A percentile compares a stretch with the other conserved stretches of the same genome.
These are phyloP conservation scores for Melopsittacus undulatus DNA, from an alignment of 2,797 vertebrate species.

Conservation along the genomic window DNA sequence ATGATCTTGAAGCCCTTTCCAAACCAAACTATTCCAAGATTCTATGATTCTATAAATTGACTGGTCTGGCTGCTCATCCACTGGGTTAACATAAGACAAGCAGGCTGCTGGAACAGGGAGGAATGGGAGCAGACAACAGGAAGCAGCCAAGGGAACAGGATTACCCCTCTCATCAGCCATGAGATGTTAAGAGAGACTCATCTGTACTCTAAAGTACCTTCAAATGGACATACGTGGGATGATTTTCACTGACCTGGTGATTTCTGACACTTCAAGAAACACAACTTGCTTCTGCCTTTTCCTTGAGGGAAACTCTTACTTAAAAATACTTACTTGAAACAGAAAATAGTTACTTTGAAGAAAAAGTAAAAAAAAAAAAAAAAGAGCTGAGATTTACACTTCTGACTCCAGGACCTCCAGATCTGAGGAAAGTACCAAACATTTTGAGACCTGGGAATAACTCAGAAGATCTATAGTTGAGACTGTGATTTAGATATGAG, in stretches of 20 bases:
- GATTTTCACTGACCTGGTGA: neutral
- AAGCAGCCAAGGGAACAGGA: neutral
- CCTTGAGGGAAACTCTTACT: neutral
- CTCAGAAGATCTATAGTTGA: neutral
- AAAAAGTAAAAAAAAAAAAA: neutral
- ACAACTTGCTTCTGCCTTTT: neutral
- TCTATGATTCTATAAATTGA: neutral
- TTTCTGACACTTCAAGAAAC: neutral
- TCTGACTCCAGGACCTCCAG: neutral
- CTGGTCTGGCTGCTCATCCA: neutral
- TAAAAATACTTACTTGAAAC: neutral
- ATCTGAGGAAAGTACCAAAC: conserved; percentile 30
- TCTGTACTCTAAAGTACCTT: neutral
- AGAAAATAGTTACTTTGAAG: neutral
- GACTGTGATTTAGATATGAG: conserved; percentile 21
- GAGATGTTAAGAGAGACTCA: neutral
- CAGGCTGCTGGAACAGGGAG: neutral
- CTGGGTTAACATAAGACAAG: neutral
- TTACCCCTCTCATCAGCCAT: neutral
- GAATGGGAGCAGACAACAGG: neutral
- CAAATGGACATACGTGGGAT: neutral
- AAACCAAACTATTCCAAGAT: neutral
- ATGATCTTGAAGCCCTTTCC: neutral
- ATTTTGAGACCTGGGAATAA: conserved; percentile 15
- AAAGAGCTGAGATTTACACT: neutral